Evolutionary conservation across 2,113 vertebrate species (phyloP).

Genomic region (Dicrurus megarhynchus): DNA sequence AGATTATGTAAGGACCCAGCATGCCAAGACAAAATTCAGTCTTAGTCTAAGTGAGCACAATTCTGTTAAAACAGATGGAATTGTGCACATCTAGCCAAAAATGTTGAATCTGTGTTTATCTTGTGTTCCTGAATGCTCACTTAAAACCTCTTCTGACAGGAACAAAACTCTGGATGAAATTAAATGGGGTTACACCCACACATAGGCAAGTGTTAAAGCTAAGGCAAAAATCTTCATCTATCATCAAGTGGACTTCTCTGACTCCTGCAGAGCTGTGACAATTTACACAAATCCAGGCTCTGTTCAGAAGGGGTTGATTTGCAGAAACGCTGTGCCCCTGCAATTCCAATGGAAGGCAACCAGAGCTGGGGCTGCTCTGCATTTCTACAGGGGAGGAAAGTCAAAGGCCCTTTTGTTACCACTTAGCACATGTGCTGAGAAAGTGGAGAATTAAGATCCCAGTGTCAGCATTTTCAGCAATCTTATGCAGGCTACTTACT

Average conservation of each 20-base stretch:
- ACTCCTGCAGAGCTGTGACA: background rate
- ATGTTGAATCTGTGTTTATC: background rate
- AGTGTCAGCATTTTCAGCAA: background rate
- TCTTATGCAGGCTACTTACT: background rate
- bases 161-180: background rate
- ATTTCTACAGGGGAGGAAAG: background rate
- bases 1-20: background rate
- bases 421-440: background rate
- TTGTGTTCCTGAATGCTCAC: background rate
- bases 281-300: background rate
- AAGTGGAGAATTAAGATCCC: background rate
- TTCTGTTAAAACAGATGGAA: background rate
- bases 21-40: background rate
- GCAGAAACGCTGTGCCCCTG: background rate
- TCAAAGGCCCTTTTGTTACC: constrained; percentile 29
- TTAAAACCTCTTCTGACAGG: background rate
- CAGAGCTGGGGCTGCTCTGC: background rate
- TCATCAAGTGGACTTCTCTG: background rate
- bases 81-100: background rate
- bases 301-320: background rate
- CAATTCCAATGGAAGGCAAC: background rate
- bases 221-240: background rate
- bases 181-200: background rate
- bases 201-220: background rate
- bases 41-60: background rate